Percentiles rank a stretch among this genome's conserved stretches.
Conservation (phyloP, 2,113 vertebrate genomes). For the Psettodes erumei region DNA sequence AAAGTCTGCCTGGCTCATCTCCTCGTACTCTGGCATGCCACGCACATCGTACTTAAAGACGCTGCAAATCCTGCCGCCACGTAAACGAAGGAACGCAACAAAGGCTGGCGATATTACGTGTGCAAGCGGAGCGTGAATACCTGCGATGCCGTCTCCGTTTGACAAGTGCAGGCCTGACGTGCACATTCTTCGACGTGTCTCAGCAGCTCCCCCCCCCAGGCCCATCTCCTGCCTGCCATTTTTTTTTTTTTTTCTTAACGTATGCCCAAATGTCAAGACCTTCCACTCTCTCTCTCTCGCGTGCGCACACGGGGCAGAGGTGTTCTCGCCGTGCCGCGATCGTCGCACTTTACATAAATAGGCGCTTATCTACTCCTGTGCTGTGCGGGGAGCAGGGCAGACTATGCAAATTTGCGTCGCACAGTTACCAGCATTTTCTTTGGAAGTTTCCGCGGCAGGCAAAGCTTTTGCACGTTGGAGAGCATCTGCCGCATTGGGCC, state of each 20-base stretch:
- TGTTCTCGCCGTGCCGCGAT: constrained; percentile 3
- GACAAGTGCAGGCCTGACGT: constrained; percentile 80
- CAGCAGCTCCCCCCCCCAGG: constrained; percentile 46
- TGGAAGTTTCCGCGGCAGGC: neutral
- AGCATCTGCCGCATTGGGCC: neutral
- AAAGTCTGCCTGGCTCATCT: constrained; percentile 30
- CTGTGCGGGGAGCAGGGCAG: constrained; percentile 23
- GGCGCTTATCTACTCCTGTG: constrained; percentile 3
- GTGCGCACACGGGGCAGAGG: no score
- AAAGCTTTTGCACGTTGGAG: neutral
- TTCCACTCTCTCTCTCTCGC: neutral
- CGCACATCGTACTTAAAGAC: no score
- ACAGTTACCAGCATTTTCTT: constrained; percentile 26
- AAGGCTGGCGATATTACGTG: neutral
- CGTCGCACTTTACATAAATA: constrained; percentile 48
- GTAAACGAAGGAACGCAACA: neutral
- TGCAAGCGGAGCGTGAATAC: constrained; percentile 33
- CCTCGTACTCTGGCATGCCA: no score
- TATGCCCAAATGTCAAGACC: constrained; percentile 45
- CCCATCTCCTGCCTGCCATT: constrained; percentile 50
- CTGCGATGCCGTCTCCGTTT: constrained; percentile 57
- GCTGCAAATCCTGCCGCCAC: neutral
- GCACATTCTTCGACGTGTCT: constrained; percentile 79
- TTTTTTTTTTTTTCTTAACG: constrained; percentile 48
- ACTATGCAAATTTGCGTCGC: constrained; percentile 25